A percentile compares a stretch with the other conserved stretches of the same genome.
phyloP scores from a whole-genome alignment of 2,888 invertebrate species.

The Steromphala cineraria region DNA sequence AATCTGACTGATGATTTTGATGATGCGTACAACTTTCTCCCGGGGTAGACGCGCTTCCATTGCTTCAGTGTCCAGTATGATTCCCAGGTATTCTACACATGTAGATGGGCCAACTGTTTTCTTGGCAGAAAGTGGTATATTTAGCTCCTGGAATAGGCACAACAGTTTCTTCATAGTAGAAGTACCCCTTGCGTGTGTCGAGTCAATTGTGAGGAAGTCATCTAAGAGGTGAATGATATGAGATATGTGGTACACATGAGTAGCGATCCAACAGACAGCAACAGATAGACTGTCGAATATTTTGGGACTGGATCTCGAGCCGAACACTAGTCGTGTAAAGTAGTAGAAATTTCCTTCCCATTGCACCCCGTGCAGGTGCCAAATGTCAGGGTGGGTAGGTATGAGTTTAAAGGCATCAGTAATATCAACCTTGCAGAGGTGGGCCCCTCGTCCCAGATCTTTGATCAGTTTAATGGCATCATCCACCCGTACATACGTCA shows the following conservation, averaged over 20 bases:
- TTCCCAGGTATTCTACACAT: slow-evolving; percentile 25
- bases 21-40: slow-evolving; percentile 17
- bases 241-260: not conserved
- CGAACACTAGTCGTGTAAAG: too few relatives aligned
- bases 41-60: slow-evolving; percentile 20
- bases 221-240: slow-evolving; percentile 30
- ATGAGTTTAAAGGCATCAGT: too few relatives aligned
- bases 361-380: too few relatives aligned
- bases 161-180: not conserved
- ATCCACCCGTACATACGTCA: too few relatives aligned
- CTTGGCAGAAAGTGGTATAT: slow-evolving; percentile 2
- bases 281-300: not conserved
- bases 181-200: not conserved
- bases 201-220: slow-evolving; percentile 30
- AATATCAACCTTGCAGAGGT: too few relatives aligned
- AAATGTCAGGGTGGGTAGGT: too few relatives aligned
- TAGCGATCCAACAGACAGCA: slow-evolving; percentile 23
- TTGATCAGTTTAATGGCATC: too few relatives aligned
- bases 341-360: too few relatives aligned
- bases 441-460: too few relatives aligned
- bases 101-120: slow-evolving; percentile 24
- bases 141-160: not conserved
- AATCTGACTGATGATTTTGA: not conserved
- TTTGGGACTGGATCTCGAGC: too few relatives aligned
- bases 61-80: slow-evolving; percentile 16